Evolutionary conservation across 2,113 vertebrate genomes (phyloP).

Genomic region (Poeciliopsis turrubarensis): DNA sequence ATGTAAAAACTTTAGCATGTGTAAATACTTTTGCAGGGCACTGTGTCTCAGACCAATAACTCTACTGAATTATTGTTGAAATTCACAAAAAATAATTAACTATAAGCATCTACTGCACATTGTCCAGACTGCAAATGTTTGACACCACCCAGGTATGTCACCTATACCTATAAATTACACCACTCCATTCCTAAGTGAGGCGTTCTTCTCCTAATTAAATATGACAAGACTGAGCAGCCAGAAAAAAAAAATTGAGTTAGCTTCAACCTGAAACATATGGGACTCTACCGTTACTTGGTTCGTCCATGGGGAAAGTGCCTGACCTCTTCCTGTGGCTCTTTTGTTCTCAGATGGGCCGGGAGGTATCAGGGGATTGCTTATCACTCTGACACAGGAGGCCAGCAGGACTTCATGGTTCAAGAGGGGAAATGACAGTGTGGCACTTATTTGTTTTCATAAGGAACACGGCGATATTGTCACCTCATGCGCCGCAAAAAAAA

Average conservation of each 20-base stretch:
- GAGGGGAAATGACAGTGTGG: slow-evolving; percentile 75
- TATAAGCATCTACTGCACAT: too few species aligned
- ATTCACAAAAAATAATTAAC: too few species aligned
- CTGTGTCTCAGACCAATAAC: too few species aligned
- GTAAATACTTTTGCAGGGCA: too few species aligned
- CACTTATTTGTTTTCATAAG: slow-evolving; percentile 70
- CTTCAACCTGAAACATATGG: slow-evolving; percentile 71
- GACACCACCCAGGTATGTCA: slow-evolving; percentile 48
- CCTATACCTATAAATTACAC: slow-evolving; percentile 42
- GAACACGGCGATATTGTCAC: slow-evolving; percentile 68
- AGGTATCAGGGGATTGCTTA: slow-evolving; percentile 75
- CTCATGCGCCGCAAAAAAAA: slow-evolving; percentile 43
- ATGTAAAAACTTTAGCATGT: too few species aligned
- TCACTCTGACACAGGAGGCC: slow-evolving; percentile 76
- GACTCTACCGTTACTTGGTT: slow-evolving; percentile 65
- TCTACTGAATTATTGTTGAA: too few species aligned
- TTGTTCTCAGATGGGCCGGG: slow-evolving; percentile 64
- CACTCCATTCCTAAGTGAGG: slow-evolving; percentile 41
- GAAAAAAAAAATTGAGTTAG: slow-evolving; percentile 68
- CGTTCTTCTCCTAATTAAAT: slow-evolving; percentile 55
- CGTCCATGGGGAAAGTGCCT: slow-evolving; percentile 53
- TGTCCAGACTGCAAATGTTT: slow-evolving; percentile 38
- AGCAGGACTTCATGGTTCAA: slow-evolving; percentile 67
- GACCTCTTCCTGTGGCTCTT: slow-evolving; percentile 72
- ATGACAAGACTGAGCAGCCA: slow-evolving; percentile 38